A percentile compares a stretch with the other conserved stretches of the same genome.
phyloP scores from a whole-genome alignment of 2,113 vertebrate genomes.

The Dolichotis patagonum region DNA sequence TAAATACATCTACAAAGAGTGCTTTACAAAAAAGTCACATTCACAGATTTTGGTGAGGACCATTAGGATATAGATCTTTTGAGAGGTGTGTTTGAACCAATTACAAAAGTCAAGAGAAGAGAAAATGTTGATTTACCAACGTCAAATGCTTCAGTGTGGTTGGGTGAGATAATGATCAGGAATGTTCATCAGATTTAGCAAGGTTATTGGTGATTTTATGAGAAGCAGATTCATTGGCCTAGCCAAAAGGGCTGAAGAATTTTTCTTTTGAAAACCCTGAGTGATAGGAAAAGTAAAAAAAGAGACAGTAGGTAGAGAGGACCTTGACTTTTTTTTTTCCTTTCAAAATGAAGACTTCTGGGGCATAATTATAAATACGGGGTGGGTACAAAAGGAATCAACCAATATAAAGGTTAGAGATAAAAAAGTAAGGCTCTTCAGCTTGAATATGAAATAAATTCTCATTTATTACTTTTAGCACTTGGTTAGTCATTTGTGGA shows the following conservation, averaged over 20 bases:
- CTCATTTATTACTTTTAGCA: slow-evolving; percentile 5
- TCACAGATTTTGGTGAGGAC: background rate
- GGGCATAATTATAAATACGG: background rate
- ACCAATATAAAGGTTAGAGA: background rate
- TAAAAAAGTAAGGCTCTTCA: slow-evolving; percentile 4
- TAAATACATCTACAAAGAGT: background rate
- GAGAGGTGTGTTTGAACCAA: background rate
- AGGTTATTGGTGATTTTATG: slow-evolving; percentile 19
- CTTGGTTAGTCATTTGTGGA: background rate
- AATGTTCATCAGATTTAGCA: background rate
- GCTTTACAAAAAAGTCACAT: background rate
- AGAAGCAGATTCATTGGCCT: background rate
- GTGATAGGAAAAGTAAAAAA: background rate
- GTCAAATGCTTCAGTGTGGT: background rate
- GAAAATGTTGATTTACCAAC: background rate
- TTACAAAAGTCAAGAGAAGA: background rate
- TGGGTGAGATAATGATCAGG: background rate
- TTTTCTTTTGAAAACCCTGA: slow-evolving; percentile 41
- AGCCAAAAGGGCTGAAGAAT: background rate
- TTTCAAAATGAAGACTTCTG: background rate
- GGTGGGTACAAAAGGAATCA: background rate
- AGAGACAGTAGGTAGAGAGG: background rate
- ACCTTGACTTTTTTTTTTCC: background rate
- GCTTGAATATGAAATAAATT: slow-evolving; percentile 27
- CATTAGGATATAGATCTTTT: background rate